phyloP scores from a whole-genome alignment of 2,888 invertebrate genomes.

The Papilio elwesi region DNA sequence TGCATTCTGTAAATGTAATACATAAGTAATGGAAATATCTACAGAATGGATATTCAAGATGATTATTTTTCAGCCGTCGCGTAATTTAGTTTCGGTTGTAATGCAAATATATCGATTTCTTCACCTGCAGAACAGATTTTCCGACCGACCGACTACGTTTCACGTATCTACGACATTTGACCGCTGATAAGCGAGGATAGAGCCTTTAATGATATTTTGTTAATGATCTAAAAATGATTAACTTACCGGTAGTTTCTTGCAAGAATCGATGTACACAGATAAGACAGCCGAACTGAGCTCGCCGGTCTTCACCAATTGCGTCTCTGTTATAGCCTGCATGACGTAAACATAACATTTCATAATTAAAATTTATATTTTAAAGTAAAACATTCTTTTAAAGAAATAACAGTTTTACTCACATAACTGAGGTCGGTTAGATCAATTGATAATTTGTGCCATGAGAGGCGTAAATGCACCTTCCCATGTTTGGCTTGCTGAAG shows the following conservation, averaged over 20 bases:
- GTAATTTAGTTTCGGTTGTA: too few species aligned
- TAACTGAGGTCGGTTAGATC: conserved; percentile 88
- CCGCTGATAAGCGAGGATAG: too few species aligned
- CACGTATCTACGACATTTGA: too few species aligned
- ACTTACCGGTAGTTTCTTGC: conserved; percentile 94
- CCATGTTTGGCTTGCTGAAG: conserved; percentile 98
- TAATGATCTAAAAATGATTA: neutral
- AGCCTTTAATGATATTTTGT: too few species aligned
- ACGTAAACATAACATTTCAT: neutral
- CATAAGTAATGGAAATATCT: conserved; percentile 18
- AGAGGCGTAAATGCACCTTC: conserved; percentile 93
- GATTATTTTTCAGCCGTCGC: too few species aligned
- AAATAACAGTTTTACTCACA: conserved; percentile 80
- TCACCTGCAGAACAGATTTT: too few species aligned
- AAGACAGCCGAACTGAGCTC: conserved; percentile 91
- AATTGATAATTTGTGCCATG: conserved; percentile 93
- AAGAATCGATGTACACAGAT: conserved; percentile 95
- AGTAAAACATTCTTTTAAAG: conserved; percentile 9
- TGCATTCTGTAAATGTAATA: conserved; percentile 82
- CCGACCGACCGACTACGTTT: too few species aligned
- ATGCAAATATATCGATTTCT: too few species aligned
- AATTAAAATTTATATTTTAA: conserved; percentile 12
- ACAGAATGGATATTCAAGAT: too few species aligned
- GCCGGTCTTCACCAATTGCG: conserved; percentile 88
- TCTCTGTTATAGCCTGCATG: conserved; percentile 88